Evolutionary conservation across 2,113 vertebrate species (phyloP), one percentile per base, ranked within the genome.

Genomic region (Rhinogobius similis): DNA sequence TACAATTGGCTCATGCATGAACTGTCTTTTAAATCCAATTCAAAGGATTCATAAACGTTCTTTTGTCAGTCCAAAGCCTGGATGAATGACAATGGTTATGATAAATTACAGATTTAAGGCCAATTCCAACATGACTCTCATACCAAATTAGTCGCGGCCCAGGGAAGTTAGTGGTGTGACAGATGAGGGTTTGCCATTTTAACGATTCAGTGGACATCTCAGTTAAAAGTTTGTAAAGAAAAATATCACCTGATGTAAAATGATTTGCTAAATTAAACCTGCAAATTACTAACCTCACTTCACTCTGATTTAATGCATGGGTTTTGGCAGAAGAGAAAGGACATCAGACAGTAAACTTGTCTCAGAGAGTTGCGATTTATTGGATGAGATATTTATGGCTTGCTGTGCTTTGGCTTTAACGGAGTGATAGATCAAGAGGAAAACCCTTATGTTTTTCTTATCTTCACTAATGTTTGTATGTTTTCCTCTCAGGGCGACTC

Each of bases 401-500:
- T n/a, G n/a, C n/a, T n/a, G n/a, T n/a, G n/a, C n/a, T n/a, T n/a
- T n/a, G n/a, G n/a, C n/a, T n/a, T n/a, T n/a, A n/a, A n/a, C n/a
- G n/a, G n/a, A n/a, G n/a, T 5, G 32, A 7, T 36, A 36, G 29
- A 29, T 29, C 29, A 29, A 5, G 2, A 2, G 5, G 32, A 36
- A 41, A 41, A 13, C 39, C 3, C 8, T 36, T 3, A 62, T 63
- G 18, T 23, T 43, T 63, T 14, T 21, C 67, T 78, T 63, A 74
- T 77, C 72, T 81, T 81, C 69, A 59, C 81, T 68, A 78, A 32
- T 69, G 63, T 85, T 48, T 80, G 69, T 83, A 55, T 82, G 24
- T 78, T 65, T 74, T 70, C 76, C 67, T 85, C 88, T 81, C 82
- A 94, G 92, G 92, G 90, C 92, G 88, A 90, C 78, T 65, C 73